These are phyloP conservation scores for Drosophila helvetica DNA, from an alignment of 2,888 invertebrate genomes.

Conservation along the genomic window DNA sequence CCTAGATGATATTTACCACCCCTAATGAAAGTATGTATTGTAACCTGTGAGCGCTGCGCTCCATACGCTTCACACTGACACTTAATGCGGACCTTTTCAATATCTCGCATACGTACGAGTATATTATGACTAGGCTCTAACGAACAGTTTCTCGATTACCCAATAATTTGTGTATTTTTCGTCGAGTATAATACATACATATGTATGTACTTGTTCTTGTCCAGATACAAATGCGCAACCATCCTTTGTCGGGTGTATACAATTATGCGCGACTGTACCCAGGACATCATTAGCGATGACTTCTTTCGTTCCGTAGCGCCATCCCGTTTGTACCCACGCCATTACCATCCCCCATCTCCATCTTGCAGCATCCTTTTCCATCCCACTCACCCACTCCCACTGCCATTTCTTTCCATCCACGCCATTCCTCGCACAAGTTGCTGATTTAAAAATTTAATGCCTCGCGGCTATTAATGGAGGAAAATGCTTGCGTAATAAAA, in stretches of 20 bases:
- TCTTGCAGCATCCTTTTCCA: conserved; percentile 1
- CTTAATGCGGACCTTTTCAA: neutral
- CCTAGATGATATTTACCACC: conserved; percentile 1
- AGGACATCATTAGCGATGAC: conserved; percentile 51
- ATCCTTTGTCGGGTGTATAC: conserved; percentile 32
- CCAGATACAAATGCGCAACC: neutral
- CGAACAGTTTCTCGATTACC: neutral
- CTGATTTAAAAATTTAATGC: conserved; percentile 80
- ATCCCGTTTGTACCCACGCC: conserved; percentile 23
- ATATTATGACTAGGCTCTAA: neutral
- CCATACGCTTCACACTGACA: too few relatives aligned
- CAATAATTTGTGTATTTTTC: neutral
- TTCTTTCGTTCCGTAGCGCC: conserved; percentile 25
- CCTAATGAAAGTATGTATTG: neutral
- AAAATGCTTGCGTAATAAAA: conserved; percentile 80
- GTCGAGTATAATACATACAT: neutral
- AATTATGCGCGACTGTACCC: conserved; percentile 67
- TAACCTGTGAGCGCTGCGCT: neutral
- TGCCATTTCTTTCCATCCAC: conserved; percentile 14
- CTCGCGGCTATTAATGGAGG: conserved; percentile 79
- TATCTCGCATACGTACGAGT: too few relatives aligned
- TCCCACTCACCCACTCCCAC: conserved; percentile 2
- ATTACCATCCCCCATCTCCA: conserved; percentile 12
- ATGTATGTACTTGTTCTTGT: neutral
- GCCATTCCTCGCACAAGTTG: conserved; percentile 36